Base-by-base conservation (phyloP, 2,113 vertebrate genomes). In the Dipodomys spectabilis region DNA sequence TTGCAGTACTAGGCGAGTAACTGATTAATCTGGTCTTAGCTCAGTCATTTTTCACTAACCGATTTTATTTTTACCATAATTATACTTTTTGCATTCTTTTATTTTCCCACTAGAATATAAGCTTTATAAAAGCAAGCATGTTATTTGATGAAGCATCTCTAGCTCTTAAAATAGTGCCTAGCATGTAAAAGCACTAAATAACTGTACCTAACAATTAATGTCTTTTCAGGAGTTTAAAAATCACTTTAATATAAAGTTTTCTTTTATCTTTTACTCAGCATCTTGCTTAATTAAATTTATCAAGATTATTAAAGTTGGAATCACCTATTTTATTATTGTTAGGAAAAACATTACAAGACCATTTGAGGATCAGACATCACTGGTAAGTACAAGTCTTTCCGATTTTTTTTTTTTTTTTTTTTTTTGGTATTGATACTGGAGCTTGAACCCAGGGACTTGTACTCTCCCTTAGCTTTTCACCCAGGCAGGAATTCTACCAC, bases 271-370 rank as follows among this genome's bases (percentile, higher is more conserved):
- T 89, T 87, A n/a, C 28, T 87, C 90, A 90, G 0, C 45, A 28
- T 75, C 23, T 86, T 30, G 6, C 62, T 81, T 93, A 72, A 78
- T 79, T 88, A 22, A 12, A 71, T 71, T 88, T 80, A 87, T 23
- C 71, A 72, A 86, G 28, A 53, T 95, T 49, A 92, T 65, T 95
- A 85, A 91, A 91, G 65, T 75, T 77, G n/a, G 0, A 3, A 3
- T 88, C 10, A 74, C 27, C 20, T 86, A 67, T 91, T 71, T 92
- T 83, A 39, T 39, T 39, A 39, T 39, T 39, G 39, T 80, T 93
- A 99, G 99, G 97, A 99, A 99, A 98, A 99, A 99, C 96, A 99
- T 99, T 83, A 99, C 99, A 11, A 98, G 99, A 30, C 99, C 99
- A 5, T 99, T 99, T 98, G 99, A 99, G 89, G 99, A 99, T 97